These are phyloP conservation scores for Chelonus formosanus DNA, from an alignment of 2,888 invertebrate species.

Conservation along the genomic window DNA sequence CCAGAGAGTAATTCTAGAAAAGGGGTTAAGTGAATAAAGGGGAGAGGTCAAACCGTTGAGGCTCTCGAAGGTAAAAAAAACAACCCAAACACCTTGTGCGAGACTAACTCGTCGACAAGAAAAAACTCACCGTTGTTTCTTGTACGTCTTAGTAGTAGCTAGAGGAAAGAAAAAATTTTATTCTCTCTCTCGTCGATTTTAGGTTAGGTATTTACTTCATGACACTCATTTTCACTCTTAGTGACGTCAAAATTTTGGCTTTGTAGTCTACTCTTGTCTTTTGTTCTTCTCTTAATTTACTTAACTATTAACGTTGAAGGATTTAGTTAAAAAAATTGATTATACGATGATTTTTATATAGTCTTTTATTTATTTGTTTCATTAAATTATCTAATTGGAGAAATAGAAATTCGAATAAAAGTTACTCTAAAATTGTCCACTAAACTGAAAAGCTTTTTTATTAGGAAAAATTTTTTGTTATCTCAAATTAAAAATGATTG, in stretches of 20 bases:
- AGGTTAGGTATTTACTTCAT: constrained; percentile 3
- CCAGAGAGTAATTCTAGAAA: constrained; percentile 22
- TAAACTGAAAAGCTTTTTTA: too few relatives aligned
- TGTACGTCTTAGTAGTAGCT: constrained; percentile 8
- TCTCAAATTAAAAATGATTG: too few relatives aligned
- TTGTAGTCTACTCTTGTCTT: neutral
- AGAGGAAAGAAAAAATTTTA: constrained; percentile 15
- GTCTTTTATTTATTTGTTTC: too few relatives aligned
- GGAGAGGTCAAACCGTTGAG: constrained; percentile 16
- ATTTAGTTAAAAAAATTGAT: too few relatives aligned
- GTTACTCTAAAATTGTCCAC: too few relatives aligned
- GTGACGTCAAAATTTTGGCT: neutral
- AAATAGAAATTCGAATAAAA: too few relatives aligned
- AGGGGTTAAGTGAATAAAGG: constrained; percentile 29
- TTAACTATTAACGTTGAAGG: neutral
- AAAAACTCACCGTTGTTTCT: constrained; percentile 9
- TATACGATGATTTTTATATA: too few relatives aligned
- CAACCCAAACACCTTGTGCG: constrained; percentile 13
- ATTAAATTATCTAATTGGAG: too few relatives aligned
- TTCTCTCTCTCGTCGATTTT: constrained; percentile 3
- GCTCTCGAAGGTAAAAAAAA: constrained; percentile 15
- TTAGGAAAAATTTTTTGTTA: too few relatives aligned
- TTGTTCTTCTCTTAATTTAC: neutral
- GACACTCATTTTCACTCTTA: constrained; percentile 4
- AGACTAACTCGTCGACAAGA: constrained; percentile 17